A percentile compares a stretch with the other conserved stretches of the same genome.
These are phyloP conservation scores for Oncorhynchus keta DNA, from an alignment of 2,113 vertebrate species.

Conservation along the genomic window DNA sequence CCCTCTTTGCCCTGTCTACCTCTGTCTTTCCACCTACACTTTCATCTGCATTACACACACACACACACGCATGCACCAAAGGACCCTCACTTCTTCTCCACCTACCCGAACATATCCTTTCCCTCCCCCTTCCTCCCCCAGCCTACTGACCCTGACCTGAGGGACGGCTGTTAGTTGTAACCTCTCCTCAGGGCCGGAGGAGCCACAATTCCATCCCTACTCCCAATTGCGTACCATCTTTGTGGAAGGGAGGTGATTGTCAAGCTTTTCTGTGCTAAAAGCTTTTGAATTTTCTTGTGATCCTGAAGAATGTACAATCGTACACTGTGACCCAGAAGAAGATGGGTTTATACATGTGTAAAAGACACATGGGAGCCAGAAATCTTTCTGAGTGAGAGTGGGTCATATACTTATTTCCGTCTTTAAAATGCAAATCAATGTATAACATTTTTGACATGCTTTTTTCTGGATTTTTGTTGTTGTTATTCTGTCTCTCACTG, in stretches of 20 bases:
- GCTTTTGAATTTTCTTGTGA: conserved; percentile 20
- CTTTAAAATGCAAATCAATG: too few relatives aligned
- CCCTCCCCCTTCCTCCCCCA: conserved; percentile 25
- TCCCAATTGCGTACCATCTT: too few relatives aligned
- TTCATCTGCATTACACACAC: neutral
- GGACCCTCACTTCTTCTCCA: conserved; percentile 5
- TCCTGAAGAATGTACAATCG: neutral
- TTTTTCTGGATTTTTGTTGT: too few relatives aligned
- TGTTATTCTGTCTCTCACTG: too few relatives aligned
- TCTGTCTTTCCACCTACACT: conserved; percentile 2
- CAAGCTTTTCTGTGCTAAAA: neutral
- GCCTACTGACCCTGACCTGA: conserved; percentile 50
- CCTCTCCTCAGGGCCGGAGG: neutral
- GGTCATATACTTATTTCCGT: too few relatives aligned
- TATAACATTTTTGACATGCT: too few relatives aligned
- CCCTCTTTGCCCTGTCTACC: neutral
- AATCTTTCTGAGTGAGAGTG: too few relatives aligned
- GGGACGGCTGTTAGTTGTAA: conserved; percentile 37
- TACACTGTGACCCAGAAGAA: too few relatives aligned
- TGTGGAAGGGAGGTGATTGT: too few relatives aligned
- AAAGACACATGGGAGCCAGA: too few relatives aligned
- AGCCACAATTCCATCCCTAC: too few relatives aligned
- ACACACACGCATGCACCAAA: conserved; percentile 13
- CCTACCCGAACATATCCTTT: conserved; percentile 33
- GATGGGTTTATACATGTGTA: too few relatives aligned